Conservation (phyloP, 2,113 vertebrate species). For the Poeciliopsis occidentalis region DNA sequence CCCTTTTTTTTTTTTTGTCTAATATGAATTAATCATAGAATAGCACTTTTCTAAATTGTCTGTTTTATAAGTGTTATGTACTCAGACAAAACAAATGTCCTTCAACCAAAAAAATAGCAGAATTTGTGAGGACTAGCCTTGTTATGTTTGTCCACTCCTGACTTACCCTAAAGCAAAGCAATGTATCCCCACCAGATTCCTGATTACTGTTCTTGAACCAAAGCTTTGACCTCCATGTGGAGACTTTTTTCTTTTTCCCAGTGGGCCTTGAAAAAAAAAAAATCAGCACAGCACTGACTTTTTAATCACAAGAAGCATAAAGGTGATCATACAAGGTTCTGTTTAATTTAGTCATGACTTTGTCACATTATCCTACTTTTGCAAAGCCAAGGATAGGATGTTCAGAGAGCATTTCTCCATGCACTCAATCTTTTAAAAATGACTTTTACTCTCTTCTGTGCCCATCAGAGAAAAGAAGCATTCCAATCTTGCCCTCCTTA, state of each 20-base stretch:
- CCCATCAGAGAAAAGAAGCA: conserved; percentile 47
- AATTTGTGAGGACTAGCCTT: neutral
- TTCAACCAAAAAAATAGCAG: conserved; percentile 15
- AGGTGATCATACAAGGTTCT: conserved; percentile 29
- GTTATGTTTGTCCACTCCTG: neutral
- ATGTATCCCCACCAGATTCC: conserved; percentile 9
- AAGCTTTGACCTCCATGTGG: conserved; percentile 25
- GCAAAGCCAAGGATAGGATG: conserved; percentile 33
- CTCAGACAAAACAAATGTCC: conserved; percentile 4
- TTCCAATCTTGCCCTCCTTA: conserved; percentile 1
- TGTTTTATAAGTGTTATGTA: neutral
- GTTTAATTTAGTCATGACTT: conserved; percentile 39
- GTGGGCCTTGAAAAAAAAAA: conserved; percentile 2
- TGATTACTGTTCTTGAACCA: conserved; percentile 24
- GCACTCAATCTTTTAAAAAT: conserved; percentile 26
- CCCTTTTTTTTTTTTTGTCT: too few relatives aligned
- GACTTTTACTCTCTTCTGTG: conserved; percentile 34
- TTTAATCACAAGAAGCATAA: conserved; percentile 23
- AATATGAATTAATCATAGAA: neutral
- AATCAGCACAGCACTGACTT: neutral
- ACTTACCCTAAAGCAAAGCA: conserved; percentile 18
- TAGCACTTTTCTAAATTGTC: neutral
- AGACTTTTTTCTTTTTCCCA: conserved; percentile 14
- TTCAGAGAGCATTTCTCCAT: conserved; percentile 10
- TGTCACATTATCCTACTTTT: conserved; percentile 16